These are phyloP conservation scores for Corbicula japonica DNA, from an alignment of 2,888 invertebrate species.

Conservation along the genomic window DNA sequence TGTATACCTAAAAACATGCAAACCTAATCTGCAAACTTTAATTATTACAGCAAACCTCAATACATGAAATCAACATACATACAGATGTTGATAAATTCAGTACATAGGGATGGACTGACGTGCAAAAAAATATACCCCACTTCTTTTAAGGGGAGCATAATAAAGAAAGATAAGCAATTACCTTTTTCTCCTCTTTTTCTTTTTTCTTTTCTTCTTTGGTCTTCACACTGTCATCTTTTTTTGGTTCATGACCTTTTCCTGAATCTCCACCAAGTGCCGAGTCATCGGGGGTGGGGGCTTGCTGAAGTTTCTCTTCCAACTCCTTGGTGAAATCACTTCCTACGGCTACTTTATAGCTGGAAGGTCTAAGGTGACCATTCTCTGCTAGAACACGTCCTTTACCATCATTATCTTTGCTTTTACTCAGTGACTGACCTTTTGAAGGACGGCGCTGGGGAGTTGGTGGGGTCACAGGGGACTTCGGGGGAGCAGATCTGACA, in stretches of 20 bases:
- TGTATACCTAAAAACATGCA: too few relatives aligned
- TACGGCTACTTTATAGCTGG: conserved; percentile 10
- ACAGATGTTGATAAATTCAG: too few relatives aligned
- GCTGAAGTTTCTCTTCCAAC: conserved; percentile 41
- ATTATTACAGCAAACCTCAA: too few relatives aligned
- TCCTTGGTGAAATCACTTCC: conserved; percentile 41
- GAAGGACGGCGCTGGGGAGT: background rate
- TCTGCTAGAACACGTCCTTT: background rate
- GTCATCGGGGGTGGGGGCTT: too few relatives aligned
- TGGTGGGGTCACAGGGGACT: conserved; percentile 2
- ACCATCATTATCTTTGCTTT: background rate
- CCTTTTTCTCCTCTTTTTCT: conserved; percentile 39
- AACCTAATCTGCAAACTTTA: too few relatives aligned
- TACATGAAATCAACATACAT: too few relatives aligned
- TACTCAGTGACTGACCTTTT: conserved; percentile 1
- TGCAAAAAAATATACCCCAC: too few relatives aligned
- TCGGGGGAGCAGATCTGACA: background rate
- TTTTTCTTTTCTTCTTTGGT: conserved; percentile 45
- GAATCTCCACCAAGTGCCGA: too few relatives aligned
- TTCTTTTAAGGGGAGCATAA: too few relatives aligned
- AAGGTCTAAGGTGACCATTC: conserved; percentile 16
- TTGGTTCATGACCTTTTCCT: conserved; percentile 2
- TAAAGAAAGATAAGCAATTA: too few relatives aligned
- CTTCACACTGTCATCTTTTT: conserved; percentile 28
- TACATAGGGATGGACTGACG: too few relatives aligned